Conservation (phyloP, 1,140 invertebrate genomes). For the Rhagoletis zephyria region DNA sequence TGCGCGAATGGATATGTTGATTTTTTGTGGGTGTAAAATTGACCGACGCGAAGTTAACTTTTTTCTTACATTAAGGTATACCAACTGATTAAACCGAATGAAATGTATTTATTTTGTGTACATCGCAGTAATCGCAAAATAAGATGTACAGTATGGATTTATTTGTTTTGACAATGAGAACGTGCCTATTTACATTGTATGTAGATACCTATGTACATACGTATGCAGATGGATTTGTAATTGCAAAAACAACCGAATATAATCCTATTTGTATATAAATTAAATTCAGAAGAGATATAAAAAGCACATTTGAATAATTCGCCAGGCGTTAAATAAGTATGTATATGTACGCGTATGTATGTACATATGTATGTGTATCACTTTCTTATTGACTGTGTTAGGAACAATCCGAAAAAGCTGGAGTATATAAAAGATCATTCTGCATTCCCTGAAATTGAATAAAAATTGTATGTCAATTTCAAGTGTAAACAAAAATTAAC, state of each 20-base stretch:
- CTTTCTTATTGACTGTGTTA: neutral
- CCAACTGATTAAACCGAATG: too few species aligned
- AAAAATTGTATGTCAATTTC: neutral
- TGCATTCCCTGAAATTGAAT: neutral
- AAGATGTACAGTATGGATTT: neutral
- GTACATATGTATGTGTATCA: neutral
- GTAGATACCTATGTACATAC: neutral
- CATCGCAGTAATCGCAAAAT: neutral
- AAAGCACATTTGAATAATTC: neutral
- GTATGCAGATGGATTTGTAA: neutral
- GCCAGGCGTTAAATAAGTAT: neutral
- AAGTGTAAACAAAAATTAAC: neutral
- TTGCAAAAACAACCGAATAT: too few species aligned
- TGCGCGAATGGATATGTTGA: too few species aligned
- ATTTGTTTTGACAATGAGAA: conserved; percentile 11
- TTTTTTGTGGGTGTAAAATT: too few species aligned
- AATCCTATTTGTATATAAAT: neutral
- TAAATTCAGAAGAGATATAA: neutral
- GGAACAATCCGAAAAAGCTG: neutral
- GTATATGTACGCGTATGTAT: neutral
- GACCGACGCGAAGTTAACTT: too few species aligned
- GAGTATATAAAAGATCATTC: neutral
- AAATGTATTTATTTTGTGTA: too few species aligned
- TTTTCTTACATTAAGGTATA: too few species aligned
- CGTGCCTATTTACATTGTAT: neutral